Evolutionary conservation across 2,113 vertebrate species (phyloP), one percentile per base, ranked within the genome.

Genomic region (Erinaceus europaeus): DNA sequence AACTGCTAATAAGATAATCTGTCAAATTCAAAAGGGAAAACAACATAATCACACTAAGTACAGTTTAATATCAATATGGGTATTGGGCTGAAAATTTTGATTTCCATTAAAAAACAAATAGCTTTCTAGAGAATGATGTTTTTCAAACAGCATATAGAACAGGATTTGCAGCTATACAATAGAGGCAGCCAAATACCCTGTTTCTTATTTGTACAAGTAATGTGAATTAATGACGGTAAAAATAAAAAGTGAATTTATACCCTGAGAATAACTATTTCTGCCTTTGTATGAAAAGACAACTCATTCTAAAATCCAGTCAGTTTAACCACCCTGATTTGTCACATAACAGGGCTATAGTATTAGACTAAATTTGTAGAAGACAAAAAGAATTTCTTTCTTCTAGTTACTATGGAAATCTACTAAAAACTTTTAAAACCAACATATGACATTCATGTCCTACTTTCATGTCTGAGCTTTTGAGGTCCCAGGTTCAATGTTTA

Each of bases 211-310:
- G 52, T 59, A 9, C 34, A 81, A 83, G 14, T 79, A 80, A 42
- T 69, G 32, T 78, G 90, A 91, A 65, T 78, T 59, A 81, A 12
- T 94, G 76, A 46, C 79, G 68, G 59, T 65, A 32, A 85, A 88
- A 94, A 84, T 86, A 90, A 92, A 89, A 79, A 38, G 3, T n/a
- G 29, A 55, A 23, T 64, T 53, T 86, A 32, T 76, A 89, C 73
- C 40, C 79, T 44, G 18, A 77, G 62, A 78, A 69, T 77, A 83
- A 90, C 82, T 82, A 42, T 83, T 48, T 73, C 48, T 52, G 11
- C 14, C 61, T 74, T 86, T 67, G 7, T 65, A 52, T 65, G 36
- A 65, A 72, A 84, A 84, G 68, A 53, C 53, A 73, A 15, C 4
- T 25, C 59, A 10, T 18, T 61, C 61, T 75, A 48, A 73, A 52